Percentiles rank a stretch among this genome's conserved stretches.
Evolutionary conservation across 1,140 invertebrate genomes (phyloP).

Genomic region (Magallana angulata): DNA sequence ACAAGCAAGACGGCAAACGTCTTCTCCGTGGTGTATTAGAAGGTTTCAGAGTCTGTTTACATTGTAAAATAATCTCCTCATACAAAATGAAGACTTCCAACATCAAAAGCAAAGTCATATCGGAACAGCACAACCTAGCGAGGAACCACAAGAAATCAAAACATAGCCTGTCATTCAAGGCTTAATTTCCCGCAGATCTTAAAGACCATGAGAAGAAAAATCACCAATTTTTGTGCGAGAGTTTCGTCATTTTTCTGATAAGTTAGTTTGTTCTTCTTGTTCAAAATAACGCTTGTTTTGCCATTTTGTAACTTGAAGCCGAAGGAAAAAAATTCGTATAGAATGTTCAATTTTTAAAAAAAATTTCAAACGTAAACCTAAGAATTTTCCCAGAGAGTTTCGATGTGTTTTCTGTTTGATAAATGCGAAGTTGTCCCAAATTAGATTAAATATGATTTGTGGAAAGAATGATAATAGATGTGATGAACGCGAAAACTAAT

Average conservation of each 20-base stretch:
- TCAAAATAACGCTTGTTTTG: slow-evolving; percentile 18
- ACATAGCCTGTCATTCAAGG: slow-evolving; percentile 6
- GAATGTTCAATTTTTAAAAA: background rate
- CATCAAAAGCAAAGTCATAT: slow-evolving; percentile 29
- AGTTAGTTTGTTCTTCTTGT: slow-evolving; percentile 24
- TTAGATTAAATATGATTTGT: slow-evolving; percentile 32
- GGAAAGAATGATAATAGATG: slow-evolving; percentile 38
- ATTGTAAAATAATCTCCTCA: slow-evolving; percentile 41
- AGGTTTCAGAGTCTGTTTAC: slow-evolving; percentile 41
- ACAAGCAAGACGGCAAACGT: slow-evolving; percentile 21
- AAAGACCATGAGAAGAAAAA: background rate
- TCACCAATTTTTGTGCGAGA: slow-evolving; percentile 1
- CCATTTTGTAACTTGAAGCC: slow-evolving; percentile 17
- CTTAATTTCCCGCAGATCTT: slow-evolving; percentile 1
- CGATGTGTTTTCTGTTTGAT: background rate
- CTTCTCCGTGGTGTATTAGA: slow-evolving; percentile 10
- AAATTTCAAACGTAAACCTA: slow-evolving; percentile 7
- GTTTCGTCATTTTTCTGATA: slow-evolving; percentile 28
- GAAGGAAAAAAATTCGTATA: background rate
- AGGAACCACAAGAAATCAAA: slow-evolving; percentile 22
- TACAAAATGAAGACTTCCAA: slow-evolving; percentile 36
- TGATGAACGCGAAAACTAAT: slow-evolving; percentile 33
- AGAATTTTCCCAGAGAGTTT: background rate
- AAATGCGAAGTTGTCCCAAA: slow-evolving; percentile 22
- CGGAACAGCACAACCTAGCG: slow-evolving; percentile 3